Evolutionary conservation across 35 echinoderm and acorn worm species (phyloP), one percentile per base, ranked within the genome.

Genomic region (Heliocidaris tuberculata): DNA sequence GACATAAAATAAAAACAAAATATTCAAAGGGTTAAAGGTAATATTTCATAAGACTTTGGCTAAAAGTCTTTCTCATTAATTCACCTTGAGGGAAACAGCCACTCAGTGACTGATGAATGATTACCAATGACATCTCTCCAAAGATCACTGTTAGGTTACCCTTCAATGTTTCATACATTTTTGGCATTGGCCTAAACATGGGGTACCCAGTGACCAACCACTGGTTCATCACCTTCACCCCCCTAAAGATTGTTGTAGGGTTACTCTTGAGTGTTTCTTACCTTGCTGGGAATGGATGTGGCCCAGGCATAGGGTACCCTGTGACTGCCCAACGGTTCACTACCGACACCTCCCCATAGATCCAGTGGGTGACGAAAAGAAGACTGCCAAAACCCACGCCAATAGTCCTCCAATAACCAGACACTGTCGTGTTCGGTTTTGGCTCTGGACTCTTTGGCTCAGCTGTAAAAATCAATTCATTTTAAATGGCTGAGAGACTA

Each of bases 241-340:
- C 50, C 52, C 52, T 2, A 56, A 56, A 56, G 52, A 56, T 12
- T 15, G 15, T 1, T 10, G 52, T 86, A 19, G 21, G 85, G 31
- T 86, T 6, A 30, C 85, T 9, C 85, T 86, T 86, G 85, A 86
- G 1, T 86, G 27, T 86, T 24, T 86, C 95, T 88, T 96, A 99
- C 98, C 98, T 94, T 49, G 95, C 96, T 47, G 98, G 98, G 71
- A 96, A 96, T 13, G 98, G 98, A 48, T 94, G 93, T n/a, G 98
- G 97, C 19, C 96, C 97, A 32, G 98, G 65, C 42, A 85, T 94
- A 1, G 98, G 98, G 47, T 65, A 86, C 17, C 98, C 98, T 13
- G 86, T 71, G 2, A 95, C 95, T 4, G 95, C 85, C 98, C 97
- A 97, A 10, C 98, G 59, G 50, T 90, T 94, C 15, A 97, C 32